These are phyloP conservation scores for Mormyrus proboscirostris DNA, from an alignment of 2,797 vertebrate species.

Conservation along the genomic window DNA sequence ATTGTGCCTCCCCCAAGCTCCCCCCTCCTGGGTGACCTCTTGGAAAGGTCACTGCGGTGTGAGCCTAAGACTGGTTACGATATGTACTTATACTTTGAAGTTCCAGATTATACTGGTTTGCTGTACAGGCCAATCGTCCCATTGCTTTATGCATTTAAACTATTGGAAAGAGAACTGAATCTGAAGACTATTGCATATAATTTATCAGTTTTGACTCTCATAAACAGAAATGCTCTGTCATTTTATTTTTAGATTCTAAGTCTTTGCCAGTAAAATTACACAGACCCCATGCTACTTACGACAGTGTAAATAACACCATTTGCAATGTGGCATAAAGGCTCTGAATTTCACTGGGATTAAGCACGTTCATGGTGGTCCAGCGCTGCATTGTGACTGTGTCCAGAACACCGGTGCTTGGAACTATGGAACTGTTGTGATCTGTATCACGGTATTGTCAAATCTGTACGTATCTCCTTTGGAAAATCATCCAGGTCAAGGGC, in stretches of 20 bases:
- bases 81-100: conserved; percentile 41
- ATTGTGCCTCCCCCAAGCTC: conserved; percentile 22
- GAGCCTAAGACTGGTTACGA: conserved; percentile 60
- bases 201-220: conserved; percentile 47
- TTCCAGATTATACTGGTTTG: conserved; percentile 42
- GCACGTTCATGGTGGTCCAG: conserved; percentile 57
- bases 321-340: neutral
- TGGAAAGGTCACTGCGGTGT: conserved; percentile 47
- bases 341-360: conserved; percentile 49
- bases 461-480: conserved; percentile 13
- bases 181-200: conserved; percentile 42
- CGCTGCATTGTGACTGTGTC: conserved; percentile 48
- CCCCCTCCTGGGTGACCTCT: conserved; percentile 33
- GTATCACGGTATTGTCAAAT: conserved; percentile 29
- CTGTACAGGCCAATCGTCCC: conserved; percentile 43
- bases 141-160: conserved; percentile 44
- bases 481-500: conserved; percentile 64
- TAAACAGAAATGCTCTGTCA: conserved; percentile 41
- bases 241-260: neutral
- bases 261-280: conserved; percentile 26
- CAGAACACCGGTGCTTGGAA: conserved; percentile 30
- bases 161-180: conserved; percentile 44
- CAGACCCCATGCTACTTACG: conserved; percentile 15
- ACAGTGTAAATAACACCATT: conserved; percentile 33
- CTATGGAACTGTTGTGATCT: conserved; percentile 40